Evolutionary conservation across 2,113 vertebrate species (phyloP), one percentile per base, ranked within the genome.

Genomic region (Smithornis capensis): DNA sequence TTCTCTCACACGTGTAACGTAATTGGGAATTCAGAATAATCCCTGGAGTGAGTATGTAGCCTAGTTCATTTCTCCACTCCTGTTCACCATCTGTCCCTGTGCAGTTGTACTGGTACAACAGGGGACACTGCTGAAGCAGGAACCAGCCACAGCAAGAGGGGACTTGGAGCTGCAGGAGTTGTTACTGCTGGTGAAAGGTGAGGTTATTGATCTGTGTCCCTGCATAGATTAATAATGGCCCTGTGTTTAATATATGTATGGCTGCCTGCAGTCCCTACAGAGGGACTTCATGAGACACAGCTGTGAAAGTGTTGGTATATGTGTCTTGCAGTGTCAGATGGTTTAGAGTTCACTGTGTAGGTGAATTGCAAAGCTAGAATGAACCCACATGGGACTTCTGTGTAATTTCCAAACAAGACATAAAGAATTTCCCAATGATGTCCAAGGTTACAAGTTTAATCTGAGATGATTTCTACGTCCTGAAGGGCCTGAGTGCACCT

Each of bases 1-100:
- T 23, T 87, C 4, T 14, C n/a, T 8, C 29, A n/a, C 60, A 19
- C 0, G 0, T n/a, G 47, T 24, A 14, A 9, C 8, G 0, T 24
- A 44, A 25, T 0, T 28, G 59, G 52, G 38, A 86, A 64, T 90
- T 64, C 38, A 10, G 52, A 45, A 17, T 15, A 57, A 53, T 59
- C 37, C 12, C 50, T 21, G 47, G 45, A 57, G 63, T 13, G 35
- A 76, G 33, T 16, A 1, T 7, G 44, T 10, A 73, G 29, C 37
- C 53, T 24, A 2, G 29, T 45, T 79, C 13, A 18, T 52, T 63
- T 59, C 70, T 68, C 25, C 57, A 27, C 35, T 18, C 38, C 57
- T 29, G 53, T 11, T 86, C 63, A 16, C 67, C 29, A 5, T 64
- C 71, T 35, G 49, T 77, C 76, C 76, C 65, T 42, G 31, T 25